phyloP scores from a whole-genome alignment of 2,113 vertebrate species.

The Melanerpes formicivorus region DNA sequence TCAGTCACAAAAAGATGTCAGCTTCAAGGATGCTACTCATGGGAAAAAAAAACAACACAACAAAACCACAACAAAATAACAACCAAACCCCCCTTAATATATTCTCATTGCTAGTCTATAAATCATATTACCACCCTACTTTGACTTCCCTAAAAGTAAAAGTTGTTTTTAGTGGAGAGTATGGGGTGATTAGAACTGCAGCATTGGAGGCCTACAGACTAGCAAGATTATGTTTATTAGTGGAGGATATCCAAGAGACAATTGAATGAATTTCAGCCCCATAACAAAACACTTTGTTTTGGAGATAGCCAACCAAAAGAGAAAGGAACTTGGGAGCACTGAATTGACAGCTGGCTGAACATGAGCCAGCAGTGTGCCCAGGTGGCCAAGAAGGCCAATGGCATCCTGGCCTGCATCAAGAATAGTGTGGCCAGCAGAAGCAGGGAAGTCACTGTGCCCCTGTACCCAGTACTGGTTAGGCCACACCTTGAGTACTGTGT shows the following conservation, averaged over 20 bases:
- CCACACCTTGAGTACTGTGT: too few species aligned
- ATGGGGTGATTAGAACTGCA: not conserved
- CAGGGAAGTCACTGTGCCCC: too few species aligned
- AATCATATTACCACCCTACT: not conserved
- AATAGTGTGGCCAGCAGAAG: too few species aligned
- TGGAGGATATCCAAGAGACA: not conserved
- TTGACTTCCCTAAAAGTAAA: constrained; percentile 9
- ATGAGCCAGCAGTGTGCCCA: too few species aligned
- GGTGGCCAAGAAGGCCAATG: too few species aligned
- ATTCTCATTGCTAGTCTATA: constrained; percentile 23
- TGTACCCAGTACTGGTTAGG: too few species aligned
- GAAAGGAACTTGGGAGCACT: too few species aligned
- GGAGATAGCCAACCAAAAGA: not conserved
- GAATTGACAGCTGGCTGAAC: too few species aligned
- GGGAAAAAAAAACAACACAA: not conserved
- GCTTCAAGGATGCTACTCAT: constrained; percentile 71
- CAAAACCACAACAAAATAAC: not conserved
- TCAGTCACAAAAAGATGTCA: constrained; percentile 79
- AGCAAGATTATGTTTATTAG: not conserved
- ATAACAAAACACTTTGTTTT: constrained; percentile 27
- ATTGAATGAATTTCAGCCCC: not conserved
- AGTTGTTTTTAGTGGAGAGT: not conserved
- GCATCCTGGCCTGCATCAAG: too few species aligned
- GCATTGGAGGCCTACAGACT: not conserved
- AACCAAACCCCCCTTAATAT: not conserved